These are phyloP conservation scores for Paraescarpia echinospica DNA, from an alignment of 1,140 invertebrate genomes.

Conservation along the genomic window DNA sequence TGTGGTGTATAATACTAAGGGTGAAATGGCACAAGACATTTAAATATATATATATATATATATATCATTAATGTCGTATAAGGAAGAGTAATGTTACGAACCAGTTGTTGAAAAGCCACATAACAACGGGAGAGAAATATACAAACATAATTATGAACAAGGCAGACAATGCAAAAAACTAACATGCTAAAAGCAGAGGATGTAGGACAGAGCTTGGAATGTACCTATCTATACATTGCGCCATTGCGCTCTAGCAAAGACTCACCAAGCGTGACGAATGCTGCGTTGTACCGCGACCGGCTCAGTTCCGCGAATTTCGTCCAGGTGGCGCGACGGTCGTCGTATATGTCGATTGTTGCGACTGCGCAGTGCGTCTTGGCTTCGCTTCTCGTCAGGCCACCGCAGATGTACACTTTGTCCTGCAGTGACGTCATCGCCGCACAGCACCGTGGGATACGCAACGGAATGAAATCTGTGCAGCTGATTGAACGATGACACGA, in stretches of 20 bases:
- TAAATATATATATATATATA: no score
- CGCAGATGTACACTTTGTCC: neutral
- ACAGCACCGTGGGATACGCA: neutral
- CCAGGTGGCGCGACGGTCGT: neutral
- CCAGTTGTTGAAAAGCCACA: no score
- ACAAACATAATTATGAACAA: no score
- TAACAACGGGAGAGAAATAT: no score
- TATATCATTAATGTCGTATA: no score
- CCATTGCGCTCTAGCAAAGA: neutral
- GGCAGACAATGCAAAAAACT: no score
- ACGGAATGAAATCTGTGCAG: neutral
- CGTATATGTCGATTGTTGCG: neutral
- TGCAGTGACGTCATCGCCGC: neutral
- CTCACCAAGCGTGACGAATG: neutral
- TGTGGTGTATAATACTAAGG: no score
- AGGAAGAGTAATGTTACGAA: no score
- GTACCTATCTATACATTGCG: neutral
- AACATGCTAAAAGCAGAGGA: no score
- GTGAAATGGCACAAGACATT: no score
- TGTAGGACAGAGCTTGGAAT: no score
- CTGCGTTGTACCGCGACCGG: neutral
- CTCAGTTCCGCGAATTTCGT: neutral
- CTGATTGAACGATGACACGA: neutral
- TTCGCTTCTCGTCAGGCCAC: neutral
- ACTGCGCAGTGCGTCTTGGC: neutral